Evolutionary conservation across 2,888 invertebrate genomes (phyloP).

Genomic region (Tetragonisca angustula): DNA sequence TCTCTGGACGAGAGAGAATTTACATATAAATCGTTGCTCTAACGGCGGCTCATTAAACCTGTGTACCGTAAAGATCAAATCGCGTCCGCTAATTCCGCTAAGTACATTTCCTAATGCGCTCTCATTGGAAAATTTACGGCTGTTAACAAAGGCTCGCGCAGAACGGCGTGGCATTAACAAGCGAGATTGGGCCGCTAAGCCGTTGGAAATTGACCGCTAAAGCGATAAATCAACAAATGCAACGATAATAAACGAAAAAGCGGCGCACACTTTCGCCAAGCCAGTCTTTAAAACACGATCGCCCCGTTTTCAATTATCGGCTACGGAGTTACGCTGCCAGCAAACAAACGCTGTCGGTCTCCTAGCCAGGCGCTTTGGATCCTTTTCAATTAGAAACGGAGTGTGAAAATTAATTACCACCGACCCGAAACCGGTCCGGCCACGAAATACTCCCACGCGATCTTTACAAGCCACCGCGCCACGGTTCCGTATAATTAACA

Average conservation of each 20-base stretch:
- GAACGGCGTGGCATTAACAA: constrained; percentile 24
- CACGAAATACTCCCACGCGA: constrained; percentile 53
- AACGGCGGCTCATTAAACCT: constrained; percentile 55
- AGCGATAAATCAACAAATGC: constrained; percentile 38
- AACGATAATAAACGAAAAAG: neutral
- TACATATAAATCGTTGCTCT: constrained; percentile 24
- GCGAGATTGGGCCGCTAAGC: constrained; percentile 23
- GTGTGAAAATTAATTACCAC: constrained; percentile 64
- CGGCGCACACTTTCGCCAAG: neutral
- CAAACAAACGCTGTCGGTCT: constrained; percentile 24
- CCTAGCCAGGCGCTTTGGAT: neutral
- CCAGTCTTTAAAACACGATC: constrained; percentile 18
- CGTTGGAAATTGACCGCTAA: constrained; percentile 22
- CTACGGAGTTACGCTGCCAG: constrained; percentile 25
- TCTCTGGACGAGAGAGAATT: neutral
- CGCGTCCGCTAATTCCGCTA: neutral
- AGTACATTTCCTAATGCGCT: neutral
- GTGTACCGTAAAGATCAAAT: neutral
- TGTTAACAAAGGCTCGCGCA: constrained; percentile 6
- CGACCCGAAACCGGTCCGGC: constrained; percentile 48
- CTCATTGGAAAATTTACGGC: constrained; percentile 9
- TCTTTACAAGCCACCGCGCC: constrained; percentile 38
- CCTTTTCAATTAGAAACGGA: constrained; percentile 46
- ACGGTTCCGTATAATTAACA: constrained; percentile 58
- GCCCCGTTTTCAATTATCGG: constrained; percentile 31